Evolutionary conservation across 2,797 vertebrate species (phyloP).

Genomic region (Phalanger gymnotis): DNA sequence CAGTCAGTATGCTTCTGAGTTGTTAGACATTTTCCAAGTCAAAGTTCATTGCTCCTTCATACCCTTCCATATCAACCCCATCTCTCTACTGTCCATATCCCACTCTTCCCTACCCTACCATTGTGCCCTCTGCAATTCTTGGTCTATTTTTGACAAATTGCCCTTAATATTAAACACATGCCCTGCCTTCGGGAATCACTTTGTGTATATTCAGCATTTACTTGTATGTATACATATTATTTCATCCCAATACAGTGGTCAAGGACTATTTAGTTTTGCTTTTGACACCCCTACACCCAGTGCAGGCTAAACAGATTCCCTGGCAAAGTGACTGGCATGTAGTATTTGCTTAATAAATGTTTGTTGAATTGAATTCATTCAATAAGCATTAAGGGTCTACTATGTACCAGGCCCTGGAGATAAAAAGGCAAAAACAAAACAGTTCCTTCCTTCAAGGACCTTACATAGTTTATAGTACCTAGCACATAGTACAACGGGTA

Average conservation of each 20-base stretch:
- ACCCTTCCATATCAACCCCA: neutral
- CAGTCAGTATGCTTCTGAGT: neutral
- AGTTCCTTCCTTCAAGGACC: neutral
- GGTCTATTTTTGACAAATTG: neutral
- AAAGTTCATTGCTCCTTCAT: neutral
- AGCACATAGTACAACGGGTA: neutral
- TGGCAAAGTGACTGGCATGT: neutral
- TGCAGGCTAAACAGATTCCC: neutral
- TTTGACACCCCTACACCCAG: neutral
- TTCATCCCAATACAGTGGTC: neutral
- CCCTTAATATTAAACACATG: neutral
- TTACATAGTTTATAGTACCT: neutral
- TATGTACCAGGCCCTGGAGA: neutral
- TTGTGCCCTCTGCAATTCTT: neutral
- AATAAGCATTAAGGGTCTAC: neutral
- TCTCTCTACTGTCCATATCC: neutral
- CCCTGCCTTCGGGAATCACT: neutral
- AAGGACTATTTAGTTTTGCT: neutral
- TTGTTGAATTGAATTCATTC: neutral
- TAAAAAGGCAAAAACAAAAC: neutral
- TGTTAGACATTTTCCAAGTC: neutral
- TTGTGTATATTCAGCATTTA: neutral
- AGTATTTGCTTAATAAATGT: neutral
- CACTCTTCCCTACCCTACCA: neutral
- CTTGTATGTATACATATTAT: neutral